A percentile compares a stretch with the other conserved stretches of the same genome.
These are phyloP conservation scores for Hyposmocoma kahamanoa DNA, from an alignment of 1,140 invertebrate species.

Conservation along the genomic window DNA sequence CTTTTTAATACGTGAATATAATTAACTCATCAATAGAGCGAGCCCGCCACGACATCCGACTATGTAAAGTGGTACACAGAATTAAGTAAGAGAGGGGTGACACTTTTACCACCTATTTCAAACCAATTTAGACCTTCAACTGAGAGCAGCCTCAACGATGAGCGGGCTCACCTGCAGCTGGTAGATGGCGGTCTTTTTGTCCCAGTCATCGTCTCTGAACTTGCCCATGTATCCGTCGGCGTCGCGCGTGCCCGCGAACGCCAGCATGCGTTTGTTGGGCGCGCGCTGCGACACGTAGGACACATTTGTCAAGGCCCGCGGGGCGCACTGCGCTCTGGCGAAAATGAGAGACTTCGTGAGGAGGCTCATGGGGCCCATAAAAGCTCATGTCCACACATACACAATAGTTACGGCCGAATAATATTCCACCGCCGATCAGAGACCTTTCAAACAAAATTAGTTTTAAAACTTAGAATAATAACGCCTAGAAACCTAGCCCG, in stretches of 20 bases:
- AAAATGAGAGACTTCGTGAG: conserved; percentile 2
- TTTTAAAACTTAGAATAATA: no score
- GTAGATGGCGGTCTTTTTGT: conserved; percentile 75
- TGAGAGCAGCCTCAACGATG: not conserved
- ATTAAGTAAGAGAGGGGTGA: no score
- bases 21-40: no score
- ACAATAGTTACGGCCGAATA: no score
- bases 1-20: no score
- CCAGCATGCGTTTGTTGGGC: conserved; percentile 82
- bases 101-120: not conserved
- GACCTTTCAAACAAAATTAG: no score
- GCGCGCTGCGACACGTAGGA: conserved; percentile 81
- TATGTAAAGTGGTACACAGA: no score
- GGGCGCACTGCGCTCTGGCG: conserved; percentile 76
- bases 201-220: conserved; percentile 77
- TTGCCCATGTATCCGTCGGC: conserved; percentile 88
- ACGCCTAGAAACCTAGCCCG: no score
- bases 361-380: no score
- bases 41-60: no score
- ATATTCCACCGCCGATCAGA: no score
- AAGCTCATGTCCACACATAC: no score
- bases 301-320: conserved; percentile 75
- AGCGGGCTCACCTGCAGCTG: conserved; percentile 78
- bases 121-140: not conserved
- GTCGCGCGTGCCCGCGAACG: conserved; percentile 84